Base-by-base conservation (phyloP, 1,140 invertebrate genomes). In the Macrocentrus cingulum region DNA sequence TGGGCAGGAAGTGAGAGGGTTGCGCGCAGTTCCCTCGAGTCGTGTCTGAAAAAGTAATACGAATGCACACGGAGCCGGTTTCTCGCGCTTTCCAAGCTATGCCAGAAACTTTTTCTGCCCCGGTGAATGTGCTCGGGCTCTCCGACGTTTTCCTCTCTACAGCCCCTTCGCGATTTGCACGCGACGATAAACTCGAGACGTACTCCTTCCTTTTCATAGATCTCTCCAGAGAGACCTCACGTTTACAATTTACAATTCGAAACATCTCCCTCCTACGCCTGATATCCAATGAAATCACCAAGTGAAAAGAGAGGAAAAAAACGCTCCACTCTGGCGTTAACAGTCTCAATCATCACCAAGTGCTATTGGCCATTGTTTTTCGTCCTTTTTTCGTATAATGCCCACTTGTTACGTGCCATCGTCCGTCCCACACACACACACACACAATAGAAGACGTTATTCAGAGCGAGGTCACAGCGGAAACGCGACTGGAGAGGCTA, bases 1-100 rank as follows among this genome's bases (percentile, higher is more conserved):
- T 59, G 15, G 22, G 1, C 22, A 45, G 41, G 23, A 29, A 32
- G 15, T 6, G 37, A 29, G 29, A 9, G 22, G 22, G 41, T 11
- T 18, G 37, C 2, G 25, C 19, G 44, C 29, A 44, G 37, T 44
- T 46, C 52, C 50, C 45, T 48, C 51, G 59, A 57, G 34, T 60
- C 59, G 63, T 55, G 58, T 63, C 63, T 67, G 64, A 67, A 70
- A 66, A 67, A 68, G 63, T 70, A 70, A 62, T 70, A 60, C 60
- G 61, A 56, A 62, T 58, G 64, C 53, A 62, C 62, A 57, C 55
- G 50, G 56, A 62, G 36, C 50, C 54, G 45, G 29, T 6, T 49
- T 49, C 46, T 49, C 46, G 46, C 46, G 46, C 46, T 49, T 32
- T 49, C 46, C 1, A n/a, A 46, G 44, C 44, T n/a, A 46, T 25